phyloP scores from a whole-genome alignment of 2,888 invertebrate species.

The Lissonota sp. region DNA sequence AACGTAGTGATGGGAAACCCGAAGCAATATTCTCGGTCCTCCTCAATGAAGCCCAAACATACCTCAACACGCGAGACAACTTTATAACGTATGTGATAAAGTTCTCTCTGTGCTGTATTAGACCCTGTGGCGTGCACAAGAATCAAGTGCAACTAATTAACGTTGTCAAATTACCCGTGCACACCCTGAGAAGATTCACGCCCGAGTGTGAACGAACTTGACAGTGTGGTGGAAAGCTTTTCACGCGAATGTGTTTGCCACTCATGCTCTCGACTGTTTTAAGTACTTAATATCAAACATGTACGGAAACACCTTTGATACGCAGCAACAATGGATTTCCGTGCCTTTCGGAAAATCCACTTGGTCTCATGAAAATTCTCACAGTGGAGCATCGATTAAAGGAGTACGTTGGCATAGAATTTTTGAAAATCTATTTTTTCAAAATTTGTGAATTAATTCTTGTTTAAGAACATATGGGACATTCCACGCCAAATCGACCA shows the following conservation, averaged over 20 bases:
- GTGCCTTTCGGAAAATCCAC: not conserved
- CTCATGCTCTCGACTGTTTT: slow-evolving; percentile 23
- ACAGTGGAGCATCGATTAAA: not conserved
- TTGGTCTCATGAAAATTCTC: too few species aligned
- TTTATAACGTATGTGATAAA: slow-evolving; percentile 23
- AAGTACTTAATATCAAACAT: slow-evolving; percentile 16
- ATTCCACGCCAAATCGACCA: too few species aligned
- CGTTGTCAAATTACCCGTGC: slow-evolving; percentile 37
- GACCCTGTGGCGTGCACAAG: slow-evolving; percentile 12
- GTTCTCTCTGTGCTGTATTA: slow-evolving; percentile 24
- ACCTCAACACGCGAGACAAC: slow-evolving; percentile 25
- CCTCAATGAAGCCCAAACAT: slow-evolving; percentile 23
- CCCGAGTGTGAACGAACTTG: slow-evolving; percentile 12
- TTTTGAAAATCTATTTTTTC: too few species aligned
- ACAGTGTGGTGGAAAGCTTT: slow-evolving; percentile 25
- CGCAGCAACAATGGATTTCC: slow-evolving; percentile 7
- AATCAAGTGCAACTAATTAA: slow-evolving; percentile 52
- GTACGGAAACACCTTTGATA: not conserved
- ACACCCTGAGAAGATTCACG: not conserved
- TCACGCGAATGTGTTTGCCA: slow-evolving; percentile 14
- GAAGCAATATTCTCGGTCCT: slow-evolving; percentile 32
- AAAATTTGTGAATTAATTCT: too few species aligned
- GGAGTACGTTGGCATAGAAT: too few species aligned
- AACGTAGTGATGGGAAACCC: slow-evolving; percentile 3
- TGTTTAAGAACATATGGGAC: too few species aligned